Evolutionary conservation across 2,113 vertebrate species (phyloP).

Genomic region (Phylloscopus whistleri): DNA sequence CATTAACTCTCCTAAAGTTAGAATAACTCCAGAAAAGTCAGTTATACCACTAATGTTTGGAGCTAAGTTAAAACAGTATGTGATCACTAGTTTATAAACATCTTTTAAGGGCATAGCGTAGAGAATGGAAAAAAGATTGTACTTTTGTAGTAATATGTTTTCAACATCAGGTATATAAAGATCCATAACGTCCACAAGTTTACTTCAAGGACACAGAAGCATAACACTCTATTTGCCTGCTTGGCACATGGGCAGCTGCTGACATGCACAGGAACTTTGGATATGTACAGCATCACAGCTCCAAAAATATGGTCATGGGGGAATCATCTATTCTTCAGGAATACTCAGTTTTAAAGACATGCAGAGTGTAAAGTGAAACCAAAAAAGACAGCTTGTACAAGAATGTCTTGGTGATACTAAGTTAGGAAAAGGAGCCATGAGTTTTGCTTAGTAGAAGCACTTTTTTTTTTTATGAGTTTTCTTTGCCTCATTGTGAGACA

Average conservation of each 20-base stretch:
- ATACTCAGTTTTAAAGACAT: background rate
- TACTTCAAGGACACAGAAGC: background rate
- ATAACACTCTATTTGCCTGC: background rate
- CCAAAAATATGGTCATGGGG: background rate
- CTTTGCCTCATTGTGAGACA: background rate
- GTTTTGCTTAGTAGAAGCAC: background rate
- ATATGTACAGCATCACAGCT: background rate
- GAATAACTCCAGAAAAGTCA: background rate
- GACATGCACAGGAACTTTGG: background rate
- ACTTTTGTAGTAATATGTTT: background rate
- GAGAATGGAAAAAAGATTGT: background rate
- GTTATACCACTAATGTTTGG: background rate
- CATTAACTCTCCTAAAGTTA: background rate
- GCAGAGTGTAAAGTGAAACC: background rate
- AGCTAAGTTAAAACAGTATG: background rate
- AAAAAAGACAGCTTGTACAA: background rate
- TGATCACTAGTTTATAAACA: background rate
- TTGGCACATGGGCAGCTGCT: background rate
- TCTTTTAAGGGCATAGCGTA: background rate
- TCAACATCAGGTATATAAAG: background rate
- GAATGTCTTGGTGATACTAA: background rate
- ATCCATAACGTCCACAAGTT: background rate
- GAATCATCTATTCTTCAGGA: background rate
- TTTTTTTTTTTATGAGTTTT: background rate
- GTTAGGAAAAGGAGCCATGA: background rate